These are phyloP conservation scores for Premnoplex brunnescens DNA, from an alignment of 2,797 vertebrate species.

Conservation along the genomic window DNA sequence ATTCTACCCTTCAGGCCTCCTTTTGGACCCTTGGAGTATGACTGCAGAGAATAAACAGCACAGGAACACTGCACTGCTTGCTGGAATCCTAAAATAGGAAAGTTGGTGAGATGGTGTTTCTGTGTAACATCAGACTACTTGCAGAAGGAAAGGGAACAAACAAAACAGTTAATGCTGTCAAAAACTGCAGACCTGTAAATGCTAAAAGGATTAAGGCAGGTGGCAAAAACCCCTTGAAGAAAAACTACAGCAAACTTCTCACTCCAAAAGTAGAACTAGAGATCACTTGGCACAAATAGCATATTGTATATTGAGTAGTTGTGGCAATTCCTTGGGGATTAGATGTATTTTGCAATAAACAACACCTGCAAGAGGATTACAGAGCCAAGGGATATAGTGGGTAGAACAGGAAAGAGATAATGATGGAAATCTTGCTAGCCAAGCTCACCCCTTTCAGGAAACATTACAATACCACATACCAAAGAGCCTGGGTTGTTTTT, in stretches of 20 bases:
- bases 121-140: background rate
- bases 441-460: conserved; percentile 41
- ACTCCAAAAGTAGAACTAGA: background rate
- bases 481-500: conserved; percentile 36
- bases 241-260: background rate
- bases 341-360: conserved; percentile 37
- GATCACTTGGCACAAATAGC: background rate
- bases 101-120: background rate
- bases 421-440: conserved; percentile 4
- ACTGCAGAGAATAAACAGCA: conserved; percentile 26
- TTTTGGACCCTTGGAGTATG: conserved; percentile 13
- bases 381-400: background rate
- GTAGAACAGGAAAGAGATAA: conserved; percentile 40
- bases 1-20: background rate
- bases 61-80: background rate
- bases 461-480: conserved; percentile 23
- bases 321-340: conserved; percentile 28
- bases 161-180: background rate
- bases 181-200: conserved; percentile 18
- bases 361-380: conserved; percentile 60
- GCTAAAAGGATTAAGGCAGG: background rate
- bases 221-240: background rate
- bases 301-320: background rate
- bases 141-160: background rate
- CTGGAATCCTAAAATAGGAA: background rate